Percentiles rank a stretch among this genome's conserved stretches.
These are phyloP conservation scores for Phocoena phocoena DNA, from an alignment of 2,113 vertebrate genomes.

Conservation along the genomic window DNA sequence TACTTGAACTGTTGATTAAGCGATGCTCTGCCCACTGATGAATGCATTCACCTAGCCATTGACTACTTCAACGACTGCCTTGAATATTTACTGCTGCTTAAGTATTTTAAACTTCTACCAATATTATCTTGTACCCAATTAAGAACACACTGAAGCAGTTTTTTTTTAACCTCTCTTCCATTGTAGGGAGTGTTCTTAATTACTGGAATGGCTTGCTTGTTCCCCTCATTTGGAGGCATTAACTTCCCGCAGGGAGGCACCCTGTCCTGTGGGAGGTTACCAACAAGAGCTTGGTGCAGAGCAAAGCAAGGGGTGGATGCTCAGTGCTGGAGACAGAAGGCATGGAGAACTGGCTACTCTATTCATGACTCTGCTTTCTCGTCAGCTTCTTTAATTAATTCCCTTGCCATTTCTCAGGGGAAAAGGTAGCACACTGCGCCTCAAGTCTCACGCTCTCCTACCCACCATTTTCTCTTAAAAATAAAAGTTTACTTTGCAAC, in stretches of 20 bases:
- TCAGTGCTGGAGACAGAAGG: not conserved
- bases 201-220: not conserved
- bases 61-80: slow-evolving; percentile 51
- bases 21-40: slow-evolving; percentile 45
- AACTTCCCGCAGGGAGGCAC: not conserved
- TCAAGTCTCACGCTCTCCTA: slow-evolving; percentile 62
- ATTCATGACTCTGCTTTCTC: not conserved
- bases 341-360: not conserved
- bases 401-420: slow-evolving; percentile 66
- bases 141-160: slow-evolving; percentile 51
- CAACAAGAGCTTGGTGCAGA: not conserved
- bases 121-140: slow-evolving; percentile 59
- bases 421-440: slow-evolving; percentile 42
- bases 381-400: slow-evolving; percentile 61
- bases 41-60: not conserved
- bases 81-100: slow-evolving; percentile 73
- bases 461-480: slow-evolving; percentile 59
- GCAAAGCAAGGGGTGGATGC: too few species aligned
- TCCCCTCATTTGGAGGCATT: not conserved
- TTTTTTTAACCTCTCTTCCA: slow-evolving; percentile 51
- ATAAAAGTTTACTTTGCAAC: slow-evolving; percentile 58
- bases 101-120: slow-evolving; percentile 71
- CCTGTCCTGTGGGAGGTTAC: not conserved
- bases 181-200: slow-evolving; percentile 29
- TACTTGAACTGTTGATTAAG: slow-evolving; percentile 39